These are phyloP conservation scores for Epinephelus lanceolatus DNA, from an alignment of 2,113 vertebrate genomes.

Conservation along the genomic window DNA sequence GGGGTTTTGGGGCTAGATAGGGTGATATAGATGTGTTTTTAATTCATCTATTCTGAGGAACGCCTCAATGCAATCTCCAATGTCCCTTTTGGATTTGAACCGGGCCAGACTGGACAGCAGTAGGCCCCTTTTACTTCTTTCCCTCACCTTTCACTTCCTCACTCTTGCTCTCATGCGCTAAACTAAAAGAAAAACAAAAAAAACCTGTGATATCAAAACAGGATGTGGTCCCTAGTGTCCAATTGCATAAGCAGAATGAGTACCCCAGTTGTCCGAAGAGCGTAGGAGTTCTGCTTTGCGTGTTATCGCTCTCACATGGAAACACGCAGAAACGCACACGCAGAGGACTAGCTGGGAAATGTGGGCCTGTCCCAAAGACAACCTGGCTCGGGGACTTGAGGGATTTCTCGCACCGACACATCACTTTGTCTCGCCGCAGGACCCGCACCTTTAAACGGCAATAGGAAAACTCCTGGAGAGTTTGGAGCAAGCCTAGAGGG, in stretches of 20 bases:
- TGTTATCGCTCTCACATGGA: slow-evolving; percentile 41
- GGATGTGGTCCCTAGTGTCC: slow-evolving; percentile 21
- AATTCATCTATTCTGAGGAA: slow-evolving; percentile 64
- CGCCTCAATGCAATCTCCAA: slow-evolving; percentile 57
- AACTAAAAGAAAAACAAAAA: slow-evolving; percentile 55
- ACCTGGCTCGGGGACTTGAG: slow-evolving; percentile 27
- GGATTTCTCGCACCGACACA: slow-evolving; percentile 47
- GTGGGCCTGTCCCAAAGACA: slow-evolving; percentile 56
- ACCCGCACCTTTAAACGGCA: slow-evolving; percentile 46
- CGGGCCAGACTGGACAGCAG: slow-evolving; percentile 10
- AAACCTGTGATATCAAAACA: slow-evolving; percentile 31
- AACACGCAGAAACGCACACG: slow-evolving; percentile 36
- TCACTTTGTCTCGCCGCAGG: slow-evolving; percentile 59
- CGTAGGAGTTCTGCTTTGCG: slow-evolving; percentile 65
- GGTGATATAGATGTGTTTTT: slow-evolving; percentile 74
- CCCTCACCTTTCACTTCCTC: slow-evolving; percentile 10
- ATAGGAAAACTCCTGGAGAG: slow-evolving; percentile 60
- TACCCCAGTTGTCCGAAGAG: slow-evolving; percentile 67
- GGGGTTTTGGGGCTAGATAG: slow-evolving; percentile 67
- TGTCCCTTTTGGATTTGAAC: slow-evolving; percentile 51
- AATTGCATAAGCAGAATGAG: slow-evolving; percentile 77
- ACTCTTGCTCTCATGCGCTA: slow-evolving; percentile 30
- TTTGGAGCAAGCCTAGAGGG: slow-evolving; percentile 42
- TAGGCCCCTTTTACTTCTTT: slow-evolving; percentile 13
- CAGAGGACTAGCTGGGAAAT: slow-evolving; percentile 47